These are phyloP conservation scores for Teleogryllus oceanicus DNA, from an alignment of 2,888 invertebrate species.

Conservation along the genomic window DNA sequence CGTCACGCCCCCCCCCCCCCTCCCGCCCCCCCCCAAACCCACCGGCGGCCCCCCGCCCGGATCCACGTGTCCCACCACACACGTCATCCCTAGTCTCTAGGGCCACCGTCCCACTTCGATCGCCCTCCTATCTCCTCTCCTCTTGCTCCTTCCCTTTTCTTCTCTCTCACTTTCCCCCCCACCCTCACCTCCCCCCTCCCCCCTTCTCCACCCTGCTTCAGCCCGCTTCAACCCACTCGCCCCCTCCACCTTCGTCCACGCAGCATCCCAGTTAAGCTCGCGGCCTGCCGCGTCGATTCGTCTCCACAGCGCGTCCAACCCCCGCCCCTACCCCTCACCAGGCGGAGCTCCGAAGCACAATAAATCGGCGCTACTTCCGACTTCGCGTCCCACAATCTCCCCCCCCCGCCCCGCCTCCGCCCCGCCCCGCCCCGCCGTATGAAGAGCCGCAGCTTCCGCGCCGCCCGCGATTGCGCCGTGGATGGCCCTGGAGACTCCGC, in stretches of 20 bases:
- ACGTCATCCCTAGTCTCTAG: too few species aligned
- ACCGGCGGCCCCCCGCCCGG: too few species aligned
- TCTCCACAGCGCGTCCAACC: not conserved
- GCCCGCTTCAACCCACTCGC: not conserved
- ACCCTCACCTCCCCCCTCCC: too few species aligned
- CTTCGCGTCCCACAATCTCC: not conserved
- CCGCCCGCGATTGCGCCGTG: too few species aligned
- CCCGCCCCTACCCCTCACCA: not conserved
- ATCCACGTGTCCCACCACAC: too few species aligned
- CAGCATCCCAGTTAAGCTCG: not conserved
- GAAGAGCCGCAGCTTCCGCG: not conserved
- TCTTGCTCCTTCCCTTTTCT: not conserved
- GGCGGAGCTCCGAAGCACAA: not conserved
- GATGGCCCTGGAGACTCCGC: not conserved
- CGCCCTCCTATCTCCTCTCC: not conserved
- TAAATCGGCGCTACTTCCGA: slow-evolving; percentile 18
- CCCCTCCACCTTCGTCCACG: too few species aligned
- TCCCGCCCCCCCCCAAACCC: too few species aligned
- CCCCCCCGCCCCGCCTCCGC: too few species aligned
- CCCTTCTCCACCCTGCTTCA: too few species aligned
- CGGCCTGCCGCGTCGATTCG: slow-evolving; percentile 1
- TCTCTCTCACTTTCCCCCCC: not conserved
- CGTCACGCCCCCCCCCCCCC: too few species aligned
- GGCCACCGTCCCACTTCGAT: too few species aligned
- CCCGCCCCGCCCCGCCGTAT: not conserved